Base-by-base conservation (phyloP, 2,888 invertebrate genomes). In the Microplitis deprimator region DNA sequence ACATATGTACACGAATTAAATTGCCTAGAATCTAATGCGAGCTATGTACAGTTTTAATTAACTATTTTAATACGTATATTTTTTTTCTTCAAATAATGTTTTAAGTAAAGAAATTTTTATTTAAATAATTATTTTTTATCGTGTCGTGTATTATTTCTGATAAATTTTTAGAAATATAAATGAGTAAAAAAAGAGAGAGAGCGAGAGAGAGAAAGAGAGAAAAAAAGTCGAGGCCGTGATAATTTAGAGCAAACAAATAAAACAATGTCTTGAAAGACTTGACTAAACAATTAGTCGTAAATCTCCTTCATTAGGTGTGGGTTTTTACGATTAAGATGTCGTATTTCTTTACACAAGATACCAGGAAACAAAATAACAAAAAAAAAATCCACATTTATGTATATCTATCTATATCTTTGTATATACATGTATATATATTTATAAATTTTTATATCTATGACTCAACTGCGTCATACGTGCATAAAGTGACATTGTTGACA, bases 221-320 rank as follows among this genome's bases (percentile, higher is more conserved):
- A 29, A 29, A 29, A 29, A 29, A 6, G 16, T 20, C 67, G 67
- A 67, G 72, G 29, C 17, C 65, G 70, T 65, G 50, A 73, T 80
- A 82, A 83, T 81, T 79, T 80, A 81, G 82, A 79, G 77, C 79
- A 81, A 81, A 82, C 83, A 83, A 81, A 50, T 50, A 50, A 50
- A 50, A 81, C 76, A 80, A 75, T 82, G 79, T 79, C 78, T 77
- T 78, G 77, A 78, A 60, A 82, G 79, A 79, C 62, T 81, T 79
- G 79, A 72, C 77, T 77, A 80, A 80, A 81, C 79, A 81, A 78
- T 79, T 65, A 77, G 64, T 78, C 79, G 71, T 83, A 82, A 83
- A 83, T 83, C 79, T 81, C 41, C 20, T 65, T 65, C 38, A 13
- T 62, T 62, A 61, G 73, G 62, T 69, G 68, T 65, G 38, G 17